These are phyloP conservation scores for Mormyrops boulengeri DNA, from an alignment of 2,797 vertebrate genomes.

Conservation along the genomic window DNA sequence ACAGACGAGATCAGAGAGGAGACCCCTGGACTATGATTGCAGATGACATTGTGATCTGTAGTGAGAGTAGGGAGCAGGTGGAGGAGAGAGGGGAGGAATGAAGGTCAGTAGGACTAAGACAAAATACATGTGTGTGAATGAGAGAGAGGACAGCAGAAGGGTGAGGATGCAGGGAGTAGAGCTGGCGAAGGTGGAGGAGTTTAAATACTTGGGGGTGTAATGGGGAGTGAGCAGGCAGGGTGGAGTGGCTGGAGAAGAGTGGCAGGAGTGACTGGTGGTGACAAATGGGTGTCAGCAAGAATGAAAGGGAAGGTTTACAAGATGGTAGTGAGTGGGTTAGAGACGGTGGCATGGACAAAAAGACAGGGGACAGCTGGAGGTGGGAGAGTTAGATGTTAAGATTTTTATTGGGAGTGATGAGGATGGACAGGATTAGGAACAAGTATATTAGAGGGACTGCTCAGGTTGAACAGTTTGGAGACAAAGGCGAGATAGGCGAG, in stretches of 20 bases:
- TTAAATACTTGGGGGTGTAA: background rate
- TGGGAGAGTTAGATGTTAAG: background rate
- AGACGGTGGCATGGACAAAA: background rate
- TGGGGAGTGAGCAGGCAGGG: background rate
- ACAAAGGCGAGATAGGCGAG: background rate
- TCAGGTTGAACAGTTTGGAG: background rate
- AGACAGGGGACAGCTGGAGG: background rate
- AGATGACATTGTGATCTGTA: background rate
- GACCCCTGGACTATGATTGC: background rate
- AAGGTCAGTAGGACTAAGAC: no score
- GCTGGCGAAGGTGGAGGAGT: background rate
- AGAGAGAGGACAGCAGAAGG: no score
- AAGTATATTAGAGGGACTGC: background rate
- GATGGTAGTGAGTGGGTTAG: background rate
- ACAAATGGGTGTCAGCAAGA: background rate
- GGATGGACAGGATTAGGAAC: background rate
- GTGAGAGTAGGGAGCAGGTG: background rate
- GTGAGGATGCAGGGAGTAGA: no score
- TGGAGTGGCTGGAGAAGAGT: background rate
- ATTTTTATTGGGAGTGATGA: background rate
- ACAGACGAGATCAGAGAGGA: background rate
- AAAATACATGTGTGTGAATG: no score
- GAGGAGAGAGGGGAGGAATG: background rate
- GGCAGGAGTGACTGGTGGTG: background rate
- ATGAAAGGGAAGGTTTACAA: background rate